Evolutionary conservation across 2,888 invertebrate species (phyloP).

Genomic region (Epinotia ramella): DNA sequence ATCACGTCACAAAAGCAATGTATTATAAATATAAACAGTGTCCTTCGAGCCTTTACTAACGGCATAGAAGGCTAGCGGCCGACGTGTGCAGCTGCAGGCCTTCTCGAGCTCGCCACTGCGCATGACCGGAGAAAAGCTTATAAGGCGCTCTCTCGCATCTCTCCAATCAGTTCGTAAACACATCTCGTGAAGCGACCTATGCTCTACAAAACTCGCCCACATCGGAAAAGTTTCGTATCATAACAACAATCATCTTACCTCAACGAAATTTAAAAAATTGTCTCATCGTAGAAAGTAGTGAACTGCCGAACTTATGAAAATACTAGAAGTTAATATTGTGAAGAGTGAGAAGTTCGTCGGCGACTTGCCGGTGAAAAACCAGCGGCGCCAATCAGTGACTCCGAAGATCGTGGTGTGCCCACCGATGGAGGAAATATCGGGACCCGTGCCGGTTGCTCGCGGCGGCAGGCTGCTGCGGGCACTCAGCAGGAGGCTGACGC

Average conservation of each 20-base stretch:
- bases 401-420: slow-evolving; percentile 82
- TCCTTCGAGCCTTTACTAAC: slow-evolving; percentile 30
- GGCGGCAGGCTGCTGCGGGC: slow-evolving; percentile 88
- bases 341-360: slow-evolving; percentile 70
- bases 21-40: not conserved
- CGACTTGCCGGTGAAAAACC: slow-evolving; percentile 65
- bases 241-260: slow-evolving; percentile 53
- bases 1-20: not conserved
- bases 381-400: slow-evolving; percentile 68
- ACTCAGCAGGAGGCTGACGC: slow-evolving; percentile 86
- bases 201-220: slow-evolving; percentile 56
- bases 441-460: slow-evolving; percentile 83
- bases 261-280: slow-evolving; percentile 49
- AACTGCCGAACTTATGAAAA: slow-evolving; percentile 72
- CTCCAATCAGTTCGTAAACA: slow-evolving; percentile 67
- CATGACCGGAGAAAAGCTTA: slow-evolving; percentile 70
- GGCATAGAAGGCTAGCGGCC: slow-evolving; percentile 46
- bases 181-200: slow-evolving; percentile 62
- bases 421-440: slow-evolving; percentile 82
- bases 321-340: slow-evolving; percentile 67
- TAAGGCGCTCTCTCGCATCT: slow-evolving; percentile 58
- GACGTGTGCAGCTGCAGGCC: slow-evolving; percentile 62
- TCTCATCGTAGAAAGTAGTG: slow-evolving; percentile 56
- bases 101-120: slow-evolving; percentile 53
- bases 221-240: slow-evolving; percentile 69